Percentiles rank a stretch among this genome's conserved stretches.
Conservation (phyloP, 92 coral and sea anemone species). For the Palythoa caribaeorum region DNA sequence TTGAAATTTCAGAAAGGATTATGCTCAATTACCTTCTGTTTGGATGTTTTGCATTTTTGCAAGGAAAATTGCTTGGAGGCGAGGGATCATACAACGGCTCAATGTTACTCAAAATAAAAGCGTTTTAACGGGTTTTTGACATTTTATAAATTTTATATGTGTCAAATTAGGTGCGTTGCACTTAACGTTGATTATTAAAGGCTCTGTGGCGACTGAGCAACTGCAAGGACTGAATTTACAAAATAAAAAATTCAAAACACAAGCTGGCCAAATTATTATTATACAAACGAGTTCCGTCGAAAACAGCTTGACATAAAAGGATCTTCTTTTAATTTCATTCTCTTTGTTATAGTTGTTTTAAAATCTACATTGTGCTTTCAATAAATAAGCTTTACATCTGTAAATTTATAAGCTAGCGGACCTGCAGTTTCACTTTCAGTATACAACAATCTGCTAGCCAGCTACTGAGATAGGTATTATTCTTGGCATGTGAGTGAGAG, state of each 20-base stretch:
- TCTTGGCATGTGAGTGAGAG: neutral
- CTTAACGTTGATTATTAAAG: too few relatives aligned
- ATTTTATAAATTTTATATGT: neutral
- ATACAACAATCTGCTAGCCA: neutral
- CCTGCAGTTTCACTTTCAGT: neutral
- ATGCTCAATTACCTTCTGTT: slow-evolving; percentile 1
- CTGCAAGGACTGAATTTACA: neutral
- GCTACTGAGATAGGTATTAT: too few relatives aligned
- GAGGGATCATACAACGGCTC: neutral
- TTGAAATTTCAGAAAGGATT: slow-evolving; percentile 27
- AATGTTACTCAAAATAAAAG: neutral
- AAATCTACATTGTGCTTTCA: slow-evolving; percentile 3
- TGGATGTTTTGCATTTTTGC: slow-evolving; percentile 19
- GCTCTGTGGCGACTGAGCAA: neutral
- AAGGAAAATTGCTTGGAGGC: neutral
- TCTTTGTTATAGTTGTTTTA: neutral
- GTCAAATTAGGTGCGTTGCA: neutral
- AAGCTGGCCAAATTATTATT: neutral
- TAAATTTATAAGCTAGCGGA: neutral
- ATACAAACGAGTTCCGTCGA: neutral
- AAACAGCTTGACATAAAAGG: neutral
- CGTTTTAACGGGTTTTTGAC: neutral
- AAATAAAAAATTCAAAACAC: neutral
- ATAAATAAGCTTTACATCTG: slow-evolving; percentile 19
- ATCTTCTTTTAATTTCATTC: neutral